Percentiles rank a stretch among this genome's conserved stretches.
Conservation (phyloP, 2,797 vertebrate genomes). For the Eulemur rubriventer region DNA sequence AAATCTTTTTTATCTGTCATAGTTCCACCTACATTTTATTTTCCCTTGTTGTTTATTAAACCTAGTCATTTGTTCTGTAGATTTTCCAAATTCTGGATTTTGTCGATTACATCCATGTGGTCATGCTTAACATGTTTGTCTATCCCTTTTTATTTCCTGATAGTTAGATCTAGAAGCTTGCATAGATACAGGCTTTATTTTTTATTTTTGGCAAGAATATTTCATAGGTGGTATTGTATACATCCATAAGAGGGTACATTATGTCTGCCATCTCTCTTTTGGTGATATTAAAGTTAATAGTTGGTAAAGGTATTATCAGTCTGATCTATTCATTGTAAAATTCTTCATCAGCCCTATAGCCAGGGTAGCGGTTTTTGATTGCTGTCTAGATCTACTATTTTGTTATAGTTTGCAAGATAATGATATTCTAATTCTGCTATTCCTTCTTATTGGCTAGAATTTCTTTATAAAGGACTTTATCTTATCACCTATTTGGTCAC, state of each 20-base stretch:
- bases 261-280: background rate
- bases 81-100: background rate
- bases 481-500: constrained; percentile 12
- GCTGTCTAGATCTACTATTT: constrained; percentile 41
- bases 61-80: background rate
- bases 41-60: constrained; percentile 25
- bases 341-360: constrained; percentile 8
- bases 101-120: background rate
- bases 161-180: background rate
- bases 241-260: background rate
- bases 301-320: background rate
- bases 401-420: constrained; percentile 8
- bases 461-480: constrained; percentile 38
- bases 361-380: background rate
- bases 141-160: constrained; percentile 6
- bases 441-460: constrained; percentile 32
- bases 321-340: constrained; percentile 22
- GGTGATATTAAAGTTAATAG: constrained; percentile 30
- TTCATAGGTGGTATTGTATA: background rate
- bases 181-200: background rate
- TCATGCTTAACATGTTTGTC: background rate
- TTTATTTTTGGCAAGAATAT: constrained; percentile 41
- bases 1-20: constrained; percentile 12
- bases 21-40: constrained; percentile 8
- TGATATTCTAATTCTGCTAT: constrained; percentile 45